These are phyloP conservation scores for Lissonota sp. DNA, from an alignment of 2,888 invertebrate genomes.

Conservation along the genomic window DNA sequence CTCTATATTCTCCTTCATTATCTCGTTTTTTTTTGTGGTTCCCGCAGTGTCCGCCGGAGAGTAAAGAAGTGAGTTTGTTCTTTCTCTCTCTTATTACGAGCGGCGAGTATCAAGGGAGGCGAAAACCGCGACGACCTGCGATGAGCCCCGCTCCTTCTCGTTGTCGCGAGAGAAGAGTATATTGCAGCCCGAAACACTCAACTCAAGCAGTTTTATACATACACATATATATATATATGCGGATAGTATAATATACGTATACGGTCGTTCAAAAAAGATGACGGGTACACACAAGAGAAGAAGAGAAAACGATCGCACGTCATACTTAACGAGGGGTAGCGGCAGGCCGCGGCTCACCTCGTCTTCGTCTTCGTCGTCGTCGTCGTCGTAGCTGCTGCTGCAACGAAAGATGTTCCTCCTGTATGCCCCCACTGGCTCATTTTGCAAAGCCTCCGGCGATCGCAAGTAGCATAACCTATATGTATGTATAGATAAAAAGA, in stretches of 20 bases:
- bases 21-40: conserved; percentile 52
- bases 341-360: conserved; percentile 57
- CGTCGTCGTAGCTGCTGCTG: conserved; percentile 12
- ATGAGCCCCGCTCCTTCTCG: background rate
- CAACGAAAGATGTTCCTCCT: conserved; percentile 55
- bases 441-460: conserved; percentile 55
- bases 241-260: background rate
- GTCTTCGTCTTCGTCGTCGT: conserved; percentile 47
- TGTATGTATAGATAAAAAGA: conserved; percentile 1
- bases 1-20: conserved; percentile 23
- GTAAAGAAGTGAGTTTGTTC: conserved; percentile 25
- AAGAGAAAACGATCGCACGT: conserved; percentile 82
- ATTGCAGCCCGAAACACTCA: conserved; percentile 29
- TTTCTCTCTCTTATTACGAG: background rate
- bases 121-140: conserved; percentile 37
- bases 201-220: background rate
- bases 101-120: conserved; percentile 29
- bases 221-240: conserved; percentile 5
- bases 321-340: conserved; percentile 82
- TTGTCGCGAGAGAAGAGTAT: conserved; percentile 32
- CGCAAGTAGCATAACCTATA: conserved; percentile 45
- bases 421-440: conserved; percentile 51
- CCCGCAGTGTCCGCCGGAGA: conserved; percentile 17
- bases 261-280: conserved; percentile 48
- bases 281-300: conserved; percentile 64